Conservation (phyloP, 2,113 vertebrate species). For the Cyrtonyx montezumae region DNA sequence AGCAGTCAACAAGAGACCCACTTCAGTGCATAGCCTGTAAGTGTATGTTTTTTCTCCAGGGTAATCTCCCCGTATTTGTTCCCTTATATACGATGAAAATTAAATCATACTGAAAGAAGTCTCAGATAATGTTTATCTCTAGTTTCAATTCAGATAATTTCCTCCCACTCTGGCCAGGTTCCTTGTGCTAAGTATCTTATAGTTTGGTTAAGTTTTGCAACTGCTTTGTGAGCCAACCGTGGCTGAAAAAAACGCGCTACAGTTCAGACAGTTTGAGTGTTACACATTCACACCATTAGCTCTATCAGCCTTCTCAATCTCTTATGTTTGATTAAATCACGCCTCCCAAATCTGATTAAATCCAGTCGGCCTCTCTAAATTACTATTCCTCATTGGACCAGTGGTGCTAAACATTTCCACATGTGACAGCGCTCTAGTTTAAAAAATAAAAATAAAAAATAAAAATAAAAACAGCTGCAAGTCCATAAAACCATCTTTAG, state of each 20-base stretch:
- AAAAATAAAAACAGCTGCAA: conserved; percentile 32
- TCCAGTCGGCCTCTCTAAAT: conserved; percentile 17
- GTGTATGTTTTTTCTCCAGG: neutral
- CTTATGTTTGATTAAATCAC: conserved; percentile 42
- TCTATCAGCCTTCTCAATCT: conserved; percentile 9
- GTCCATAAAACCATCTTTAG: conserved; percentile 46
- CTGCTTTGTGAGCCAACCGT: neutral
- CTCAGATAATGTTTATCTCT: neutral
- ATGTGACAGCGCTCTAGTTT: conserved; percentile 58
- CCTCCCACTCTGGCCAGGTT: neutral
- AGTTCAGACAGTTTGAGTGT: neutral
- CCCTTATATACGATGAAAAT: neutral
- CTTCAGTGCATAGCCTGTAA: neutral
- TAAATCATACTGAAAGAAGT: neutral
- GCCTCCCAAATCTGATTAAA: conserved; percentile 54
- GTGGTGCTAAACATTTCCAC: conserved; percentile 37
- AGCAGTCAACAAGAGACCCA: neutral
- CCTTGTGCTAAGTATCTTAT: neutral
- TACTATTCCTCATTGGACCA: conserved; percentile 29
- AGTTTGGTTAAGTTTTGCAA: neutral
- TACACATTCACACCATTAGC: neutral
- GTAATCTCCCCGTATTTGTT: neutral
- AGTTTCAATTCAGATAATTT: neutral
- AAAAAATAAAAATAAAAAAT: conserved; percentile 36
- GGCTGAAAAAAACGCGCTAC: neutral